Evolutionary conservation across 2,113 vertebrate genomes (phyloP).

Genomic region (Dromiciops gliroides): DNA sequence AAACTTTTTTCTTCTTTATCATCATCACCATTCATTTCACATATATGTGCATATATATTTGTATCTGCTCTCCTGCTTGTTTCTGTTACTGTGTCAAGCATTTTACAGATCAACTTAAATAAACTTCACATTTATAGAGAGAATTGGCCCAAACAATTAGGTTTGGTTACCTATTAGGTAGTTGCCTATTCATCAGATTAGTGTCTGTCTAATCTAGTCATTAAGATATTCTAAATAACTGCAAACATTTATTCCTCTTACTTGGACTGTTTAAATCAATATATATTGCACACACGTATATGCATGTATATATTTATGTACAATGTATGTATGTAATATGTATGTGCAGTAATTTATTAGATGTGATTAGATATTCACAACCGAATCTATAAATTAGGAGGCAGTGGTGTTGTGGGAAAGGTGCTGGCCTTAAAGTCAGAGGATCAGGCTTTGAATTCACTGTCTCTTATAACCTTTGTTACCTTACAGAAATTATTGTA

Average conservation of each 20-base stretch:
- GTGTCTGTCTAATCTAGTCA: neutral
- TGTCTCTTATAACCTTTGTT: neutral
- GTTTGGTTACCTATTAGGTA: neutral
- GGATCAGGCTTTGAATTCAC: neutral
- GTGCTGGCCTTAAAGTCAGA: neutral
- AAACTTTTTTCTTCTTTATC: conserved; percentile 14
- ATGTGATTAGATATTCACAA: neutral
- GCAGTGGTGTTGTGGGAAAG: neutral
- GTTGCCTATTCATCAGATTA: neutral
- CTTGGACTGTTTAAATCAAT: neutral
- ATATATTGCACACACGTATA: neutral
- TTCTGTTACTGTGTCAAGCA: conserved; percentile 18
- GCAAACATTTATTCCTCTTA: neutral
- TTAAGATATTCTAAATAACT: conserved; percentile 21
- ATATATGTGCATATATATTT: neutral
- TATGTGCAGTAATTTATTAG: neutral
- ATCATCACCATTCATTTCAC: conserved; percentile 29
- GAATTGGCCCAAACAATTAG: neutral
- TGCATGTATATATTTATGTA: neutral
- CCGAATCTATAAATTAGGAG: neutral
- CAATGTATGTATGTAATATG: neutral
- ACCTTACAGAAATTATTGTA: neutral
- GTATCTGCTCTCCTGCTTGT: neutral
- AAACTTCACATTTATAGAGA: neutral
- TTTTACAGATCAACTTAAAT: neutral